Base-by-base conservation (phyloP, 2,797 vertebrate species). In the Ptychadena robeensis region DNA sequence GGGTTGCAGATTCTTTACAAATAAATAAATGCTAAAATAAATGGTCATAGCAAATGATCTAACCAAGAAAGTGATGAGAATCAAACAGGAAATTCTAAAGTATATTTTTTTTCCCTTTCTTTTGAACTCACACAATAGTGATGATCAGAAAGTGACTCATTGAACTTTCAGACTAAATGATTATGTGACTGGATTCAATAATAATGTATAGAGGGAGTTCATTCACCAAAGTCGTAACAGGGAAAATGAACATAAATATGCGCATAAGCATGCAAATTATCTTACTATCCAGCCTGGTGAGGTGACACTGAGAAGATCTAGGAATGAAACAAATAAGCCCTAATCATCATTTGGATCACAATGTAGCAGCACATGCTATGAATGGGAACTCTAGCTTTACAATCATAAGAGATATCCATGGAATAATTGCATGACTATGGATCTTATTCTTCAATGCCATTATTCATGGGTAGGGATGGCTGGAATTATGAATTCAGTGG, bases 171-270 rank as follows among this genome's bases (percentile, higher is more conserved):
- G 64, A 25, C 44, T 79, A 68, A 59, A 79, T 79, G 65, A 69
- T 48, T 35, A 79, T 34, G 76, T 79, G 76, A 59, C 38, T 79
- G 76, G 35, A 79, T 79, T 79, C 76, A 68, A 7, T 22, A 25
- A 44, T 25, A 57, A 53, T 53, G 65, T 68, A 79, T 59, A 59
- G 18, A 57, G 65, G 31, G 37, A 57, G 30, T 22, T 79, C 76
- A 68, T 79, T 79, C 65, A 79, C 69, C 76, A 79, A 68, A 79
- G 76, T 68, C 65, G 57, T 59, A 59, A 68, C 44, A 69, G 34
- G 44, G 65, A 53, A 78, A 68, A 68, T 31, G 64, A 37, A 57
- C 53, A 79, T 37, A 68, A 79, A 68, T 79, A 68, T 68, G 65
- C 76, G 65, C 76, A 68, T 79, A 79, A 65, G 65, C 65, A 79